Conservation (phyloP, 2,888 invertebrate genomes). For the Acronicta leporina region DNA sequence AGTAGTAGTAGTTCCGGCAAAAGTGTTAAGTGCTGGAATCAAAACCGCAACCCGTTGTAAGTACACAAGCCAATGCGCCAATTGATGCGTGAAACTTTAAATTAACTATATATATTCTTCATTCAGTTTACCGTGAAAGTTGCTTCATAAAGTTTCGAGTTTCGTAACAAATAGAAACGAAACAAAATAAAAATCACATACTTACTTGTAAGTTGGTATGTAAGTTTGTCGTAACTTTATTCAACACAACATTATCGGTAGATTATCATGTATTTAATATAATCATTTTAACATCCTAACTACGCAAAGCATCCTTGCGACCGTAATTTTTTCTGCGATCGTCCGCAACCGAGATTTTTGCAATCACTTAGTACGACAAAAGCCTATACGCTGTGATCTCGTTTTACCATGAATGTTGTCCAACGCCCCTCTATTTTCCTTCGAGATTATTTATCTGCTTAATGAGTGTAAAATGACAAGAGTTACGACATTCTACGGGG, state of each 20-base stretch:
- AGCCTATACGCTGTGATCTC: slow-evolving; percentile 18
- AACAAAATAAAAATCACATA: no score
- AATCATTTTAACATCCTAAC: slow-evolving; percentile 15
- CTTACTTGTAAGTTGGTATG: no score
- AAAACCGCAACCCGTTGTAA: no score
- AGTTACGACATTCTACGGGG: slow-evolving; percentile 46
- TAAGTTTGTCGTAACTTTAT: no score
- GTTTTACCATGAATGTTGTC: slow-evolving; percentile 1
- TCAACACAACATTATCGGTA: neutral
- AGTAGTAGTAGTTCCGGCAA: no score
- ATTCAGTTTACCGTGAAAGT: no score
- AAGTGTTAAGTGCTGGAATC: no score
- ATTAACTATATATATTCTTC: no score
- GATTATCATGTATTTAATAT: slow-evolving; percentile 5
- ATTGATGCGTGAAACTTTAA: no score
- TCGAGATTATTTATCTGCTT: slow-evolving; percentile 39
- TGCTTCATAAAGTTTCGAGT: no score
- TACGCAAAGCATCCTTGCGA: slow-evolving; percentile 15
- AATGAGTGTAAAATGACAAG: slow-evolving; percentile 40
- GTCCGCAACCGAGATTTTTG: slow-evolving; percentile 22
- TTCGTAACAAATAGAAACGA: no score
- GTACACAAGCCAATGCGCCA: no score
- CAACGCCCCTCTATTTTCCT: slow-evolving; percentile 30
- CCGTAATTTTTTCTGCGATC: slow-evolving; percentile 16
- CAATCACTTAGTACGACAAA: slow-evolving; percentile 38